Evolutionary conservation across 2,113 vertebrate genomes (phyloP), one percentile per base, ranked within the genome.

Genomic region (Tragulus kanchil): DNA sequence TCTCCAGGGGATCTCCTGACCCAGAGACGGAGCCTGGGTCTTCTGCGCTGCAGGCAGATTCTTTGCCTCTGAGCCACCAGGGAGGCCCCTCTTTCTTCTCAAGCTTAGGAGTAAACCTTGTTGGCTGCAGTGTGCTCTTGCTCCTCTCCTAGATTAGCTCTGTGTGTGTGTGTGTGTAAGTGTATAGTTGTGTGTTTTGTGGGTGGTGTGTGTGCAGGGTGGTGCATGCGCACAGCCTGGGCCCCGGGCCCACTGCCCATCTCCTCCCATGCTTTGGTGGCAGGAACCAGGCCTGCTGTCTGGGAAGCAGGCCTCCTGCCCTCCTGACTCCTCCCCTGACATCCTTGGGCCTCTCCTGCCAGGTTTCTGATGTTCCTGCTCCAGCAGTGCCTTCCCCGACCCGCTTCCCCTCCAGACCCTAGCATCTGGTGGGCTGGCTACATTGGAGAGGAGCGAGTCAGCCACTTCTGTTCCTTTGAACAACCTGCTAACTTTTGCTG

Each of bases 181-280:
- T 61, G 25, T 4, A 11, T 7, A 12, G 42, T 36, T 36, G 9
- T 59, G 21, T 50, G 10, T 81, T 25, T 16, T 1, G 6, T 13
- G 17, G 28, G 50, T 36, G 50, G 10, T 50, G 21, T 69, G 8
- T 52, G 8, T 26, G 5, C 28, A 54, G 3, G 62, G 26, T 3
- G 71, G 6, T 0, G 0, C 0, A 0, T 14, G 8, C 28, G 26
- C 64, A 42, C 6, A 36, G 36, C 73, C 73, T 64, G 52, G 31
- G 5, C 10, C 15, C 84, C 23, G 28, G 48, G 2, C 65, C 65
- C 1, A 8, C 42, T 11, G 7, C 4, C 0, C 17, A 26, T 58
- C 12, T 23, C 48, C 36, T 52, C 62, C 36, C 15, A 3, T 10
- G 4, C 28, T 31, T 45, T 54, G 59, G n/a, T 36, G 36, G 36